A percentile compares a stretch with the other conserved stretches of the same genome.
These are phyloP conservation scores for Hippocampus mohnikei DNA, from an alignment of 2,113 vertebrate species.

Conservation along the genomic window DNA sequence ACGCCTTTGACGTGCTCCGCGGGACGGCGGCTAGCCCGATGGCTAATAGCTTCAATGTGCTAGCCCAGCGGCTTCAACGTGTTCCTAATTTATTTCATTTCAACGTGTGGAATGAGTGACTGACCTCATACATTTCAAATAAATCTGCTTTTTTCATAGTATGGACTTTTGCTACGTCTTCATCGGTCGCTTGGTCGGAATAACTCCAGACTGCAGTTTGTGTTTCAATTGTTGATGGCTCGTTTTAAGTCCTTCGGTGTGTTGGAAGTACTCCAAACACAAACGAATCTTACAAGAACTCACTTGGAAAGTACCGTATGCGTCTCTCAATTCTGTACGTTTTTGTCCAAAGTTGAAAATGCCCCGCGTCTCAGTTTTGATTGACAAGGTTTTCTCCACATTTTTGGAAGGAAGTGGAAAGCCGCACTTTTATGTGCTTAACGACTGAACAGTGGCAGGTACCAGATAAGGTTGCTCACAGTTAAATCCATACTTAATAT, in stretches of 20 bases:
- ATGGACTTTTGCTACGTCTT: neutral
- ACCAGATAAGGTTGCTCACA: no score
- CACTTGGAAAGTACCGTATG: neutral
- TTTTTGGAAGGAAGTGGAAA: neutral
- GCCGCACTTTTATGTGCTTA: neutral
- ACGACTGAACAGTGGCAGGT: neutral
- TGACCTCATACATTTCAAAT: conserved; percentile 3
- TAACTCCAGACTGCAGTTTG: neutral
- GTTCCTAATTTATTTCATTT: neutral
- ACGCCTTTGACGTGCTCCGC: neutral
- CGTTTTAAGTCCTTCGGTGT: neutral
- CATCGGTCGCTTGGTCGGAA: neutral
- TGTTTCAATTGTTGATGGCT: neutral
- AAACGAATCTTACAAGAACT: neutral
- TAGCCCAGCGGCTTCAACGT: neutral
- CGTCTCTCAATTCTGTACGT: neutral
- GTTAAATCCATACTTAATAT: no score
- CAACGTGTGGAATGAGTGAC: conserved; percentile 1
- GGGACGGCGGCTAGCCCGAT: neutral
- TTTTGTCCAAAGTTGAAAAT: neutral
- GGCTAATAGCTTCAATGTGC: neutral
- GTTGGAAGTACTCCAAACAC: neutral
- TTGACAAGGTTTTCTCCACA: neutral
- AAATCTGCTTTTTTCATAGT: neutral
- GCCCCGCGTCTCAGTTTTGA: neutral